These are phyloP conservation scores for Drosophila mulleri DNA, from an alignment of 2,888 invertebrate species.

Conservation along the genomic window DNA sequence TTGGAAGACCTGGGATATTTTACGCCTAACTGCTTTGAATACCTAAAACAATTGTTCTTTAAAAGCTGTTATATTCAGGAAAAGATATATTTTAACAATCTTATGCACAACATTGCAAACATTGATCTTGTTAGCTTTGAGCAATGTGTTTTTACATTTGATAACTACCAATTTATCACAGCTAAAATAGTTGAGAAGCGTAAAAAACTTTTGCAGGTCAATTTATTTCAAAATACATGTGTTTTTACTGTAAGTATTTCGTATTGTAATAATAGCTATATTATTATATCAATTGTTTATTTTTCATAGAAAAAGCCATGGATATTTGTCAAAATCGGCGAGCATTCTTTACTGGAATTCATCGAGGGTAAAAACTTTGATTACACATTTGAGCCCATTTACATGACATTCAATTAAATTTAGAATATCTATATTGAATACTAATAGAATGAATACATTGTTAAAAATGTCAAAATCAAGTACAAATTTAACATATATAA, in stretches of 20 bases:
- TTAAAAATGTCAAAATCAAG: constrained; percentile 37
- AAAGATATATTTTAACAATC: constrained; percentile 12
- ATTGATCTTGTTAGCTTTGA: constrained; percentile 52
- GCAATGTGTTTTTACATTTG: constrained; percentile 48
- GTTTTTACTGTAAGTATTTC: constrained; percentile 22
- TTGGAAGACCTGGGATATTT: constrained; percentile 19
- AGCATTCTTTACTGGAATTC: constrained; percentile 30
- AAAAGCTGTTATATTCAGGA: constrained; percentile 39
- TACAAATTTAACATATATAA: constrained; percentile 6
- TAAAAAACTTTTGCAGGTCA: constrained; percentile 25
- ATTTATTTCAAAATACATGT: constrained; percentile 39
- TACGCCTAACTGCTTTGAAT: constrained; percentile 8
- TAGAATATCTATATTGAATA: background rate
- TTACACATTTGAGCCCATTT: constrained; percentile 42
- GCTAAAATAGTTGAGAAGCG: constrained; percentile 31
- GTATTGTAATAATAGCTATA: background rate
- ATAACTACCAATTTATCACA: constrained; percentile 41
- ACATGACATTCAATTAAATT: constrained; percentile 34
- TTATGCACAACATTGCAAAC: constrained; percentile 31
- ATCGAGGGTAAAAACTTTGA: constrained; percentile 30
- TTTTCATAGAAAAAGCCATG: constrained; percentile 23
- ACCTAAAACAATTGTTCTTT: constrained; percentile 46
- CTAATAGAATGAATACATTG: constrained; percentile 6
- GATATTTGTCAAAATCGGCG: constrained; percentile 24
- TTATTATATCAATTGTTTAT: background rate